Evolutionary conservation across 1,140 invertebrate species (phyloP).

Genomic region (Pseudobourletiella spinata): DNA sequence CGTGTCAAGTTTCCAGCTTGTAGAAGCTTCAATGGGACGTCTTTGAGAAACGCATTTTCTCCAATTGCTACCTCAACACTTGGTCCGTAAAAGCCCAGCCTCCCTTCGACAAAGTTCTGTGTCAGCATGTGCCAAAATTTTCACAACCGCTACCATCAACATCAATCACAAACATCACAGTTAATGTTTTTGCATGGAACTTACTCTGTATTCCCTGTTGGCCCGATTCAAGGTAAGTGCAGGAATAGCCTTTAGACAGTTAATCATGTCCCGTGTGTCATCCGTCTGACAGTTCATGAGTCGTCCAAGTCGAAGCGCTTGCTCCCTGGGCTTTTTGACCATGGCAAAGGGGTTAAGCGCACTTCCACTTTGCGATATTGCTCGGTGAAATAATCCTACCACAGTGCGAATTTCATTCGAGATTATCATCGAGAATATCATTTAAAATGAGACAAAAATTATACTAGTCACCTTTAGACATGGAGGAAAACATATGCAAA

Average conservation of each 20-base stretch:
- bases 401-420: not conserved
- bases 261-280: constrained; percentile 13
- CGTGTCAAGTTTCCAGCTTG: not conserved
- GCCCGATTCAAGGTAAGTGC: constrained; percentile 7
- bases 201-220: constrained; percentile 1
- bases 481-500: constrained; percentile 29
- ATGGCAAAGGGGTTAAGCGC: constrained; percentile 45
- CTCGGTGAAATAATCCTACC: constrained; percentile 55
- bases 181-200: not conserved
- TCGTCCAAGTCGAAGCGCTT: constrained; percentile 54
- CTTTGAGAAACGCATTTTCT: constrained; percentile 17
- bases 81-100: constrained; percentile 46
- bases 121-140: constrained; percentile 30
- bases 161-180: no score
- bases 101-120: constrained; percentile 51
- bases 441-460: not conserved
- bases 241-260: constrained; percentile 9
- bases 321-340: constrained; percentile 36
- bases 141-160: no score
- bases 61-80: constrained; percentile 17
- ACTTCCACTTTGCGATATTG: constrained; percentile 58
- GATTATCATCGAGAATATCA: not conserved
- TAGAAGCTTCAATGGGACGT: constrained; percentile 19
- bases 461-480: constrained; percentile 23
- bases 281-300: constrained; percentile 51